A percentile compares a stretch with the other conserved stretches of the same genome.
Conservation (phyloP, 2,888 invertebrate genomes). For the Cepaea hortensis region DNA sequence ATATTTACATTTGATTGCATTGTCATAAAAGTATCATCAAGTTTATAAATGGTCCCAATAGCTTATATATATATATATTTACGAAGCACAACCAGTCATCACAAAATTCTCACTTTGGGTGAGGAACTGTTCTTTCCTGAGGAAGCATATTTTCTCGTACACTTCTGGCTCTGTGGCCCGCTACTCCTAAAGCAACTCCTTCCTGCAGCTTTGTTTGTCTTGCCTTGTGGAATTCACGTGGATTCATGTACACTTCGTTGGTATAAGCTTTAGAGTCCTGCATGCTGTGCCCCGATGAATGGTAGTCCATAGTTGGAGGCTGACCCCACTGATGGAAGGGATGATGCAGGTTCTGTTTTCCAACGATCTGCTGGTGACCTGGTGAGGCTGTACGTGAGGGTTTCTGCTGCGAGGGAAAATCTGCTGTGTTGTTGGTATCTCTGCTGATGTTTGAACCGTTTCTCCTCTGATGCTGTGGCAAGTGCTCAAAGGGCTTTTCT, state of each 20-base stretch:
- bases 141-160: neutral
- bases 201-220: neutral
- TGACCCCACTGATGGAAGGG: constrained; percentile 13
- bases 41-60: too few species aligned
- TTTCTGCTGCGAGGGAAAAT: neutral
- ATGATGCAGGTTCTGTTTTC: constrained; percentile 6
- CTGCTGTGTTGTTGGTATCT: neutral
- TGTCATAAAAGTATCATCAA: too few species aligned
- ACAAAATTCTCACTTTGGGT: constrained; percentile 48
- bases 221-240: constrained; percentile 60
- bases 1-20: too few species aligned
- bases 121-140: constrained; percentile 35
- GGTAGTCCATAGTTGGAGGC: constrained; percentile 21
- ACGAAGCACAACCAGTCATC: neutral
- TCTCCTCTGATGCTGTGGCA: constrained; percentile 45
- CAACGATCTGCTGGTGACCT: neutral
- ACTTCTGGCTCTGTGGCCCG: neutral
- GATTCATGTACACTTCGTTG: constrained; percentile 73
- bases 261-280: constrained; percentile 58
- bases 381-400: neutral
- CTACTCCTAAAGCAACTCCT: neutral
- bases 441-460: neutral
- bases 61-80: too few species aligned
- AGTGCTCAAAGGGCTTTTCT: constrained; percentile 67
- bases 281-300: neutral